Evolutionary conservation across 1,140 invertebrate genomes (phyloP).

Genomic region (Lineus longissimus): DNA sequence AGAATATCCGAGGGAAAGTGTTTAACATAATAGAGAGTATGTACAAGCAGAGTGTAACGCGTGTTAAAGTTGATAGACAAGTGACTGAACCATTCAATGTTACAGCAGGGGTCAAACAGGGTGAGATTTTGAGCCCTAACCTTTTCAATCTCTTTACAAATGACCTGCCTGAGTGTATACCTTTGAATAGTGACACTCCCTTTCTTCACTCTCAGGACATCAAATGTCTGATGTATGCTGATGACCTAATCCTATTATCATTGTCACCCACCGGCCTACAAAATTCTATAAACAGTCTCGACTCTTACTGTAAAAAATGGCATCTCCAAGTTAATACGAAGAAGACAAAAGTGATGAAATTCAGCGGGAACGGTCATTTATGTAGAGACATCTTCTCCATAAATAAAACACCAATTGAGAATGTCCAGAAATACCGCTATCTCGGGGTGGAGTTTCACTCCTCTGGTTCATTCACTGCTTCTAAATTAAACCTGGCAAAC

Average conservation of each 20-base stretch:
- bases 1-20: slow-evolving; percentile 9
- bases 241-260: neutral
- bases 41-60: slow-evolving; percentile 1
- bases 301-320: neutral
- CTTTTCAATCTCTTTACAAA: neutral
- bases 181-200: neutral
- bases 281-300: neutral
- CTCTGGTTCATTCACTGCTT: neutral
- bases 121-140: neutral
- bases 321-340: neutral
- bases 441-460: neutral
- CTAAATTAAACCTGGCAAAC: neutral
- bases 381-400: neutral
- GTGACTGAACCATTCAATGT: neutral
- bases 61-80: neutral
- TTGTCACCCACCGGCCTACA: neutral
- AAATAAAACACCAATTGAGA: neutral
- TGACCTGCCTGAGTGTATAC: neutral
- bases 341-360: neutral
- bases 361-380: neutral
- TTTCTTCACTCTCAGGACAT: neutral
- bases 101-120: neutral
- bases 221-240: slow-evolving; percentile 3
- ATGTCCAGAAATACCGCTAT: neutral
- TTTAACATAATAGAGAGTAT: slow-evolving; percentile 8